A percentile compares a stretch with the other conserved stretches of the same genome.
These are phyloP conservation scores for Galerucella nymphaeae DNA, from an alignment of 2,888 invertebrate genomes.

Conservation along the genomic window DNA sequence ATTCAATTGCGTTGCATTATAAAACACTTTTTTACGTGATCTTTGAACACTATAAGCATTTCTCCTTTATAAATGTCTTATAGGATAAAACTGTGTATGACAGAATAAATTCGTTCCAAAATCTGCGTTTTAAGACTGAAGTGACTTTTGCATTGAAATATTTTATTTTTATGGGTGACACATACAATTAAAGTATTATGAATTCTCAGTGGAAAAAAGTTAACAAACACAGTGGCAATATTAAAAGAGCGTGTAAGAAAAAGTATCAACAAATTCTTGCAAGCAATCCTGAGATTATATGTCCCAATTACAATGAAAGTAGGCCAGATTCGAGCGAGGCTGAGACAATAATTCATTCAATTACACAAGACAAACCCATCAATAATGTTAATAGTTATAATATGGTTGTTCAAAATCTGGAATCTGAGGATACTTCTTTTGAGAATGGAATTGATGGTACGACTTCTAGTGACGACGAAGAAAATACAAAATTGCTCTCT, in stretches of 20 bases:
- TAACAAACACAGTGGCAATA: conserved; percentile 24
- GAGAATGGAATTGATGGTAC: conserved; percentile 8
- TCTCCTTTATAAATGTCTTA: conserved; percentile 18
- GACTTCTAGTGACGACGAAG: conserved; percentile 22
- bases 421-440: conserved; percentile 13
- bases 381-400: conserved; percentile 2
- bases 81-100: conserved; percentile 21
- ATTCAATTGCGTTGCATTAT: no score
- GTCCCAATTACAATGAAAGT: no score
- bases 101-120: conserved; percentile 18
- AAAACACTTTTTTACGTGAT: conserved; percentile 12
- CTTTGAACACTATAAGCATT: conserved; percentile 5
- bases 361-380: neutral
- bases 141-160: conserved; percentile 21
- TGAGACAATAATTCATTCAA: no score
- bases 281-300: no score
- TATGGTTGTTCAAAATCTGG: conserved; percentile 9
- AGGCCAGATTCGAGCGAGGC: no score
- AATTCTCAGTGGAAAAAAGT: conserved; percentile 28
- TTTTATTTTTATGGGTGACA: conserved; percentile 26
- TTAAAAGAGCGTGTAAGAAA: conserved; percentile 20
- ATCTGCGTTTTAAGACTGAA: neutral
- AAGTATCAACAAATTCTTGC: neutral
- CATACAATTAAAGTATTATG: conserved; percentile 18
- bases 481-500: conserved; percentile 16